phyloP scores from a whole-genome alignment of 1,140 invertebrate genomes.

The Bombus ignitus region DNA sequence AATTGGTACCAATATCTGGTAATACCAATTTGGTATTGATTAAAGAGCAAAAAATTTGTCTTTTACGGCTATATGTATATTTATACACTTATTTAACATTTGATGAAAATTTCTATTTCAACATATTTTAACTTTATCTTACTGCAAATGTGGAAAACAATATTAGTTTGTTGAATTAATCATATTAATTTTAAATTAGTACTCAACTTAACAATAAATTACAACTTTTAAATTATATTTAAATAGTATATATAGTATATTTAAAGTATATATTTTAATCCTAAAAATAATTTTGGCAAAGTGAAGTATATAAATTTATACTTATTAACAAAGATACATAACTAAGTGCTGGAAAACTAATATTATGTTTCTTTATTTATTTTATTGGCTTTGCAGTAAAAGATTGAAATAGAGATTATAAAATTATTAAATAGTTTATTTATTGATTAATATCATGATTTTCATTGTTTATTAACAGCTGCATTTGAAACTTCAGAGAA shows the following conservation, averaged over 20 bases:
- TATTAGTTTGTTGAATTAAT: background rate
- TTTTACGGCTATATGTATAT: background rate
- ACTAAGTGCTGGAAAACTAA: no score
- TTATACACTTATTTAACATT: background rate
- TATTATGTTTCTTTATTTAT: background rate
- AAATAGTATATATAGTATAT: background rate
- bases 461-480: slow-evolving; percentile 56
- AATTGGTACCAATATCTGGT: no score
- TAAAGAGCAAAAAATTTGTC: background rate
- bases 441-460: background rate
- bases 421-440: background rate
- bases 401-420: background rate
- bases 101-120: background rate
- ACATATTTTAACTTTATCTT: background rate
- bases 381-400: background rate
- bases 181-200: background rate
- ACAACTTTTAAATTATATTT: background rate
- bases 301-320: background rate
- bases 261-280: background rate
- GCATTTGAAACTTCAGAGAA: slow-evolving; percentile 68
- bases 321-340: background rate
- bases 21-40: no score
- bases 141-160: background rate
- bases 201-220: background rate
- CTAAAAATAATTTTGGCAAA: background rate